Conservation (phyloP, 1,140 invertebrate genomes). For the Euwallacea fornicatus region DNA sequence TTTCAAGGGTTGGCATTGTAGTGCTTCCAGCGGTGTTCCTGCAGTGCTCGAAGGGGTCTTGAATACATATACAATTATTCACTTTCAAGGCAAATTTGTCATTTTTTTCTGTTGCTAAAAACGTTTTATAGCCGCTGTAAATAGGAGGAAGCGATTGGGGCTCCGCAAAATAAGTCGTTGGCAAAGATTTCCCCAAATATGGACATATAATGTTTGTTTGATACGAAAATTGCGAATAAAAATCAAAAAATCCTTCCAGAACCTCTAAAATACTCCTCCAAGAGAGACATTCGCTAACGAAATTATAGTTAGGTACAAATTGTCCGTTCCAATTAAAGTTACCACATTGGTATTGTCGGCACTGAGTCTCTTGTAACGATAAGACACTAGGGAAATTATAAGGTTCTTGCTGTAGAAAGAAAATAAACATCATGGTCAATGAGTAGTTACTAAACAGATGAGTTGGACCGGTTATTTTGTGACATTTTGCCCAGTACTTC, state of each 20-base stretch:
- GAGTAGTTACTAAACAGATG: constrained; percentile 64
- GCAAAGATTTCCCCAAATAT: constrained; percentile 54
- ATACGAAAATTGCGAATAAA: constrained; percentile 60
- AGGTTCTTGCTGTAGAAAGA: constrained; percentile 63
- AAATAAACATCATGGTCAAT: constrained; percentile 62
- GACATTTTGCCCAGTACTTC: constrained; percentile 68
- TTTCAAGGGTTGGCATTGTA: constrained; percentile 42
- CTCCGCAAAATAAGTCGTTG: not conserved
- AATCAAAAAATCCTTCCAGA: constrained; percentile 63
- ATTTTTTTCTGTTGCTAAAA: constrained; percentile 45
- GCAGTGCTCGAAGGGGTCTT: constrained; percentile 65
- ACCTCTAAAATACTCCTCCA: constrained; percentile 51
- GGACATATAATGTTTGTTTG: constrained; percentile 58
- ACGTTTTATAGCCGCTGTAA: constrained; percentile 53
- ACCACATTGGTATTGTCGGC: constrained; percentile 42
- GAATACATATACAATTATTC: constrained; percentile 58
- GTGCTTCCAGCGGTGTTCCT: constrained; percentile 57
- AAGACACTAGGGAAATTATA: constrained; percentile 54
- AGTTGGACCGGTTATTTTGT: constrained; percentile 57
- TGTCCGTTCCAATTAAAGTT: constrained; percentile 58
- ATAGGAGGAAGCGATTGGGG: too few species aligned
- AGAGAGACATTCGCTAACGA: constrained; percentile 22
- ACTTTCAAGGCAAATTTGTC: constrained; percentile 47
- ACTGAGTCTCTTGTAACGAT: constrained; percentile 49
- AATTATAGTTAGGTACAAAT: constrained; percentile 47